Evolutionary conservation across 2,888 invertebrate species (phyloP).

Genomic region (Pherbina coryleti): DNA sequence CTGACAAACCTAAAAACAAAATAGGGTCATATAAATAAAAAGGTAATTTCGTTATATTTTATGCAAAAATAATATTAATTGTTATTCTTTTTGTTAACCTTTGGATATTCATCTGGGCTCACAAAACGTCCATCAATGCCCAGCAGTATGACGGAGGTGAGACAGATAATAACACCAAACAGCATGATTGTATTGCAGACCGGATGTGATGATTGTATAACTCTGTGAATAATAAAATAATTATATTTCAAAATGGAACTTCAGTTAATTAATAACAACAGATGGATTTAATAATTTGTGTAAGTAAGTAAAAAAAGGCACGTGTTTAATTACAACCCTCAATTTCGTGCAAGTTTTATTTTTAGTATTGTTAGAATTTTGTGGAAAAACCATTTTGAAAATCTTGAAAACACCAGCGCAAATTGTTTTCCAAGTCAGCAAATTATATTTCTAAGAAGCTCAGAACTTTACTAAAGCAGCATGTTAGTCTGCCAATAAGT

Average conservation of each 20-base stretch:
- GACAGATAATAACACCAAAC: conserved; percentile 92
- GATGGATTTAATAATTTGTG: too few species aligned
- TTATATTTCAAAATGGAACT: background rate
- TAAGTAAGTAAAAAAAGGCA: too few species aligned
- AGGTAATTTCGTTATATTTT: background rate
- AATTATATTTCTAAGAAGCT: too few species aligned
- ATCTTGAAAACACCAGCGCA: too few species aligned
- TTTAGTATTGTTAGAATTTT: background rate
- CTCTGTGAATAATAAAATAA: conserved; percentile 74
- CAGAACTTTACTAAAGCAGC: too few species aligned
- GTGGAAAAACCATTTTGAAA: too few species aligned
- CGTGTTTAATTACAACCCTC: too few species aligned
- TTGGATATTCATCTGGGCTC: conserved; percentile 79
- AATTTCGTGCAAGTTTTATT: background rate
- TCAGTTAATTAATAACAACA: too few species aligned
- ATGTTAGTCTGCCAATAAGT: too few species aligned
- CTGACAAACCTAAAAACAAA: conserved; percentile 81
- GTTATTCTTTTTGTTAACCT: conserved; percentile 59
- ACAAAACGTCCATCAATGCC: conserved; percentile 89
- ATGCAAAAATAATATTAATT: background rate
- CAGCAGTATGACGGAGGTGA: conserved; percentile 90
- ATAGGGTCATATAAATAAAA: conserved; percentile 13
- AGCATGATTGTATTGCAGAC: conserved; percentile 97
- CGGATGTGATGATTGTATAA: conserved; percentile 96
- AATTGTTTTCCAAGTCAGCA: too few species aligned